A percentile compares a stretch with the other conserved stretches of the same genome.
These are phyloP conservation scores for Acromyrmex heyeri DNA, from an alignment of 1,140 invertebrate genomes.

Conservation along the genomic window DNA sequence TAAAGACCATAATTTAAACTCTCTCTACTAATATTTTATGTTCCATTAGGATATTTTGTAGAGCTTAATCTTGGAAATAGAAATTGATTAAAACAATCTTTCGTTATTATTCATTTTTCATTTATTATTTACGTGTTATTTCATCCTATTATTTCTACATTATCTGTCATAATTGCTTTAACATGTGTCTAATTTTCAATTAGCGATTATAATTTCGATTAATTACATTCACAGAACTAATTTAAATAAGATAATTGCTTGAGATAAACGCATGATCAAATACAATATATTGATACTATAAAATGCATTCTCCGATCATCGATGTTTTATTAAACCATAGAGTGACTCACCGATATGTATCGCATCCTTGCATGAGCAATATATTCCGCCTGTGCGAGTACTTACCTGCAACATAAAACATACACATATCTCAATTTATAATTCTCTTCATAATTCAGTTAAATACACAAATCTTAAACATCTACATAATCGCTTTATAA, in stretches of 20 bases:
- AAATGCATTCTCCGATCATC: constrained; percentile 2
- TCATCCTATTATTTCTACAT: not conserved
- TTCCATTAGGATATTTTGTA: not conserved
- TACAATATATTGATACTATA: not conserved
- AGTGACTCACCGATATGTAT: constrained; percentile 58
- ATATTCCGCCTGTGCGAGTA: not conserved
- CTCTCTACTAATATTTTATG: not conserved
- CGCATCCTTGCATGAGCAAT: too few relatives aligned
- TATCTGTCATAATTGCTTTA: not conserved
- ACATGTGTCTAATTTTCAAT: constrained; percentile 21
- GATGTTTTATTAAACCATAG: constrained; percentile 51
- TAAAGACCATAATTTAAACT: constrained; percentile 7
- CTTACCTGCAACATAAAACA: constrained; percentile 70
- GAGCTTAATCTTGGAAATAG: not conserved
- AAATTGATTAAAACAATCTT: not conserved
- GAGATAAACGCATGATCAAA: constrained; percentile 9
- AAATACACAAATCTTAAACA: not conserved
- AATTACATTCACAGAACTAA: constrained; percentile 39
- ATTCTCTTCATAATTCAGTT: constrained; percentile 22
- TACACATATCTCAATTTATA: not conserved
- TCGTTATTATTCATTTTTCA: not conserved
- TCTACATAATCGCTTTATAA: not conserved
- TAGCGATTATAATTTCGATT: not conserved
- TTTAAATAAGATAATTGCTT: constrained; percentile 44
- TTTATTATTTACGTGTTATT: not conserved